phyloP scores from a whole-genome alignment of 2,797 vertebrate species.

The Sebastes kiyomatsui region DNA sequence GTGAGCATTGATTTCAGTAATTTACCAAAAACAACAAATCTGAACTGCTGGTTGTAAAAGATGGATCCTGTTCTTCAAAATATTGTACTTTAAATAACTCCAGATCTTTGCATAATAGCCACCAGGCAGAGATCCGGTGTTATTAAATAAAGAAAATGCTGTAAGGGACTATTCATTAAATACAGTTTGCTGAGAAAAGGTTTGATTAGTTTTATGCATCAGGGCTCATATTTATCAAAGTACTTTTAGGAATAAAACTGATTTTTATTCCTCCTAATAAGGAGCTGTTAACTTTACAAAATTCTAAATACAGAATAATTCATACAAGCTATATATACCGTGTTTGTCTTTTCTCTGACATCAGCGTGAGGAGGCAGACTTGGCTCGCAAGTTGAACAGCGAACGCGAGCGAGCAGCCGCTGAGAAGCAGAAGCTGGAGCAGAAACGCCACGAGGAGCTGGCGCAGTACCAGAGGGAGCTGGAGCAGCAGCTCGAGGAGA shows the following conservation, averaged over 20 bases:
- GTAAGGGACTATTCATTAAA: background rate
- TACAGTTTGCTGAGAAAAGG: background rate
- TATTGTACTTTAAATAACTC: background rate
- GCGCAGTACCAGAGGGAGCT: conserved; percentile 84
- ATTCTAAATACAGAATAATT: background rate
- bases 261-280: background rate
- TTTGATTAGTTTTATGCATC: background rate
- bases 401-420: conserved; percentile 72
- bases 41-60: background rate
- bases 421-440: conserved; percentile 81
- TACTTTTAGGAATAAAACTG: background rate
- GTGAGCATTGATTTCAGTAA: conserved; percentile 73
- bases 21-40: background rate
- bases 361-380: conserved; percentile 87
- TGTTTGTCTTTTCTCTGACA: background rate
- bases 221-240: background rate
- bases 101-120: background rate
- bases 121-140: background rate
- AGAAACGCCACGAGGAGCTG: conserved; percentile 77
- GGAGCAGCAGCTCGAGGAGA: conserved; percentile 89
- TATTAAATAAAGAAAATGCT: background rate
- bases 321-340: background rate
- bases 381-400: conserved; percentile 81
- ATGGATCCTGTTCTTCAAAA: background rate
- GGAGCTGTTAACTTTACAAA: background rate